These are phyloP conservation scores for Drosophila truncata DNA, from an alignment of 1,140 invertebrate genomes.

Conservation along the genomic window DNA sequence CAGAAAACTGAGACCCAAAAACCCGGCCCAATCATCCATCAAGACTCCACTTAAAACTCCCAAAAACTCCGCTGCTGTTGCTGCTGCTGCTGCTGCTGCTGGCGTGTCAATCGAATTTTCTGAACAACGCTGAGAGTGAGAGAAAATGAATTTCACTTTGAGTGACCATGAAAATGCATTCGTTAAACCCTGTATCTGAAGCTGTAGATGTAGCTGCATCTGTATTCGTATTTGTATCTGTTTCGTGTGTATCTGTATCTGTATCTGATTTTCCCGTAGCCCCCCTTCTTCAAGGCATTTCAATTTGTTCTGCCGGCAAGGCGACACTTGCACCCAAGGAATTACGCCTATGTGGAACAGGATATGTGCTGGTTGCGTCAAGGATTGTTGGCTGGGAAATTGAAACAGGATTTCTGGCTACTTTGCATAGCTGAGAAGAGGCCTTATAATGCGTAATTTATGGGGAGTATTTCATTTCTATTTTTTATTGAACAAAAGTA, in stretches of 20 bases:
- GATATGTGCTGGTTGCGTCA: slow-evolving; percentile 27
- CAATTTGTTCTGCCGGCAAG: slow-evolving; percentile 77
- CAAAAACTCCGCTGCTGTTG: slow-evolving; percentile 24
- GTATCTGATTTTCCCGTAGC: slow-evolving; percentile 7
- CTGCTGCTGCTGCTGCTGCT: neutral
- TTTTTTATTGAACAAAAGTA: slow-evolving; percentile 28
- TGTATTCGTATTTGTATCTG: neutral
- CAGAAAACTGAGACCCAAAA: slow-evolving; percentile 19
- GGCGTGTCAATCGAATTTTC: slow-evolving; percentile 55
- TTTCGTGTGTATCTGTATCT: slow-evolving; percentile 6
- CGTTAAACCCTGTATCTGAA: slow-evolving; percentile 63
- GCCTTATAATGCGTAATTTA: slow-evolving; percentile 36
- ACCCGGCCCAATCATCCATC: slow-evolving; percentile 59
- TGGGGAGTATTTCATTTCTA: slow-evolving; percentile 12
- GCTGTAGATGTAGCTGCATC: slow-evolving; percentile 10
- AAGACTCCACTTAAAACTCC: slow-evolving; percentile 38
- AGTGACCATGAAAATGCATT: slow-evolving; percentile 83
- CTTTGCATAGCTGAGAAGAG: slow-evolving; percentile 32
- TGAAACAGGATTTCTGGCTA: slow-evolving; percentile 60
- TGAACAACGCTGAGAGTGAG: slow-evolving; percentile 1
- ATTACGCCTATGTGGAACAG: slow-evolving; percentile 49
- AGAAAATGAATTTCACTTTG: slow-evolving; percentile 69
- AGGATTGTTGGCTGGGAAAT: slow-evolving; percentile 28
- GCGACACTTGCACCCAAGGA: slow-evolving; percentile 66
- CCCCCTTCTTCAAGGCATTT: slow-evolving; percentile 26